Base-by-base conservation (phyloP, 2,888 invertebrate species). In the Platycheirus albimanus region DNA sequence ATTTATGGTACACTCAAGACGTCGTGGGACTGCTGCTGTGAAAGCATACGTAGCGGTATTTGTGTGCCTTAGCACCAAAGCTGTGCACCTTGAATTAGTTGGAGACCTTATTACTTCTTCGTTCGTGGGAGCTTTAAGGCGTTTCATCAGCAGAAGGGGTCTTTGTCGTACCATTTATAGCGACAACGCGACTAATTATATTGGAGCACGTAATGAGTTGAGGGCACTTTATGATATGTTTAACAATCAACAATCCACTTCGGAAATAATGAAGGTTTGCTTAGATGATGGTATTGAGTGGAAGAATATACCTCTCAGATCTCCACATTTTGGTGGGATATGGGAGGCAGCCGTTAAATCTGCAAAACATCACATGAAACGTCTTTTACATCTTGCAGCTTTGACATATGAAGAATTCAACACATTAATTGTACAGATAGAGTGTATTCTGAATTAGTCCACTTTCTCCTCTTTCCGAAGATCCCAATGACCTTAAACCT, bases 341-440 rank as follows among this genome's bases (percentile, higher is more conserved):
- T 64, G 64, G 64, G 49, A 49, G 36, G 36, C 64, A 11, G 64
- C 49, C 7, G 38, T 49, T 8, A 64, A 49, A 49, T 49, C 36
- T n/a, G 64, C 64, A 1, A 64, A 64, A 36, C 36, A 49, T 36
- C 64, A 64, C 20, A 64, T 64, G 49, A 64, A 51, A 24, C 36
- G 36, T 5, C 10, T 49, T 3, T 51, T 36, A 47, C 64, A 64
- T 19, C 38, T 64, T 3, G 47, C 36, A 11, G 47, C 49, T 5
- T 36, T 64, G 8, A 38, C 49, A 1, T 64, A 64, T 51, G 64
- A 64, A 15, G 38, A 49, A 38, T 13, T 49, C 10, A 64, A n/a
- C n/a, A n/a, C n/a, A n/a, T n/a, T n/a, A n/a, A n/a, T n/a, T n/a
- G 47, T 10, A 19, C 64, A 13, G 20, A 36, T 63, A 19, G 47